A percentile compares a stretch with the other conserved stretches of the same genome.
Evolutionary conservation across 2,113 vertebrate species (phyloP).

Genomic region (Varanus salvator): DNA sequence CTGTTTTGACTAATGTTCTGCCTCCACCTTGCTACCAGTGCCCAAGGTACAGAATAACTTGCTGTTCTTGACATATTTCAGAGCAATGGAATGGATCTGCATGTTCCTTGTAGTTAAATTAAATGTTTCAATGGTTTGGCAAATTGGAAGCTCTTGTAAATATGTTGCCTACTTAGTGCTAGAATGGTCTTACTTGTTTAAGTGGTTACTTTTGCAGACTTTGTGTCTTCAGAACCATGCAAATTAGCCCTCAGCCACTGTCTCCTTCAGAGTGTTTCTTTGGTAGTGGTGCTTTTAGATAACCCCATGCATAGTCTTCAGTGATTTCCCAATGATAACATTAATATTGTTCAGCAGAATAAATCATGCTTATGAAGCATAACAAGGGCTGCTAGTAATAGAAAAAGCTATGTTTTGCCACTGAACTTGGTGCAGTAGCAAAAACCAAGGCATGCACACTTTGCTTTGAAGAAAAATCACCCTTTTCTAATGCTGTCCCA

Average conservation of each 20-base stretch:
- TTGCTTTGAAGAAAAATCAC: no score
- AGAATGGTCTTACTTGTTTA: neutral
- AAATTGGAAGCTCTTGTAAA: neutral
- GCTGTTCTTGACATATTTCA: neutral
- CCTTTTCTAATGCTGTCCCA: no score
- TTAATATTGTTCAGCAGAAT: no score
- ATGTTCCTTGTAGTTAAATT: neutral
- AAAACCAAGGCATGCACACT: no score
- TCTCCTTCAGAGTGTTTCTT: neutral
- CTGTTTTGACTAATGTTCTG: neutral
- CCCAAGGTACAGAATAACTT: neutral
- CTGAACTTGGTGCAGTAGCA: no score
- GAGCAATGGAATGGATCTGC: neutral
- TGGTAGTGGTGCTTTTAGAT: neutral
- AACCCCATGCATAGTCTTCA: neutral
- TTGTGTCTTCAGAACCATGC: neutral
- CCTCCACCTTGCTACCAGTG: neutral
- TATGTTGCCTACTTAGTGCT: neutral
- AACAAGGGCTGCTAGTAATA: no score
- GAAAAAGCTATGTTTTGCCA: no score
- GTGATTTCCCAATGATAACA: no score
- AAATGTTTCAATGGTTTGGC: neutral
- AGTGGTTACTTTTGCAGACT: neutral
- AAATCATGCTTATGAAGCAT: no score
- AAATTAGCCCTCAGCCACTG: neutral